Percentiles rank a stretch among this genome's conserved stretches.
phyloP scores from a whole-genome alignment of 1,140 invertebrate species.

The Grapholita molesta region DNA sequence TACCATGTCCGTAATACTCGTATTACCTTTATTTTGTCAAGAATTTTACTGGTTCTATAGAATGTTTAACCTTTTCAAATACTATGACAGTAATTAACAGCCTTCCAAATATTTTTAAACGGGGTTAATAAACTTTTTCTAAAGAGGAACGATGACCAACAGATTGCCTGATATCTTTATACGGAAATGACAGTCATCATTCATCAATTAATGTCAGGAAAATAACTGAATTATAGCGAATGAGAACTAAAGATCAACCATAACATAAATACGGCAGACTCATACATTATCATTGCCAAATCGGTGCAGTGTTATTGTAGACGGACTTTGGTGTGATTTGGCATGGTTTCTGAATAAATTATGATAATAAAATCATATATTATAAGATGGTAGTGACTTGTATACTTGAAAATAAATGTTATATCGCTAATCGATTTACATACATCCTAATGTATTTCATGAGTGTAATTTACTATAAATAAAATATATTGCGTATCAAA shows the following conservation, averaged over 20 bases:
- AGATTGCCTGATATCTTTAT: constrained; percentile 5
- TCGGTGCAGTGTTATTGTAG: too few relatives aligned
- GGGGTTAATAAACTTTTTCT: neutral
- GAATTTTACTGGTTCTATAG: too few relatives aligned
- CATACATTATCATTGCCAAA: too few relatives aligned
- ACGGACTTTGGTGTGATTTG: too few relatives aligned
- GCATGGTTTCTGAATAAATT: neutral
- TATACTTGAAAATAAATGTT: neutral
- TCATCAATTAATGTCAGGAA: constrained; percentile 8
- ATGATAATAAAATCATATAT: neutral
- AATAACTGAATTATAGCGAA: neutral
- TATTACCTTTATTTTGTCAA: too few relatives aligned
- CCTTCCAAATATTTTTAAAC: neutral
- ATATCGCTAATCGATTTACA: neutral
- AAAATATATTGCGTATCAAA: too few relatives aligned
- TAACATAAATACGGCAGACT: too few relatives aligned
- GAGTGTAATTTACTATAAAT: too few relatives aligned
- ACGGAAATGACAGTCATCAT: neutral
- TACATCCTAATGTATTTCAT: neutral
- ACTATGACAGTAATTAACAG: neutral
- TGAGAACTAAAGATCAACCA: neutral
- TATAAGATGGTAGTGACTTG: neutral
- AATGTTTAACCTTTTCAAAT: neutral
- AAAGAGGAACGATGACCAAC: neutral
- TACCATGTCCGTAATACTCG: neutral